Conservation (phyloP, 2,888 invertebrate species). For the Amphipyra berbera region DNA sequence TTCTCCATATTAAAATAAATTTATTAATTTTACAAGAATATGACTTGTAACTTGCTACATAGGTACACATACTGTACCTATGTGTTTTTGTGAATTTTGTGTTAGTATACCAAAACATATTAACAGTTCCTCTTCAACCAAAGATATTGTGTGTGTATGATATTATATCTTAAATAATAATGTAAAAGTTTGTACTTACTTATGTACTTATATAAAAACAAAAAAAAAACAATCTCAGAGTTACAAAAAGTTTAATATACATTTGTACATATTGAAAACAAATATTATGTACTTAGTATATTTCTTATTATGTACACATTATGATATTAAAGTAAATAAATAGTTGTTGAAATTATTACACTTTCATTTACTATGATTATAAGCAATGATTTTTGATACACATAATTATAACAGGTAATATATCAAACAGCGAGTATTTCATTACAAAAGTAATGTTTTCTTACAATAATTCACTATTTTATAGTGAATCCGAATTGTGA, state of each 20-base stretch:
- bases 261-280: constrained; percentile 85
- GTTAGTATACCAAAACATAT: background rate
- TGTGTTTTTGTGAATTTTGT: background rate
- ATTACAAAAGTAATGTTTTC: constrained; percentile 56
- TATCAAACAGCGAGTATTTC: constrained; percentile 74
- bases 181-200: background rate
- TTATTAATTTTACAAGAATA: background rate
- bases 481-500: constrained; percentile 67
- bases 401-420: constrained; percentile 57
- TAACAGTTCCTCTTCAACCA: constrained; percentile 57
- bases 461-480: constrained; percentile 68
- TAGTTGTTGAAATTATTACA: constrained; percentile 81
- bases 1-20: no score
- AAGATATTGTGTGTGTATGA: constrained; percentile 52
- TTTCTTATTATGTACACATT: constrained; percentile 83
- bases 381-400: constrained; percentile 52
- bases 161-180: constrained; percentile 2
- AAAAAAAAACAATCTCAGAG: constrained; percentile 53
- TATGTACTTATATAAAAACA: constrained; percentile 47
- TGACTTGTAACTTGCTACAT: constrained; percentile 2
- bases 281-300: constrained; percentile 82
- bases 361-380: constrained; percentile 66
- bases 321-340: constrained; percentile 82
- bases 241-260: constrained; percentile 82
- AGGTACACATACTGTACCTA: no score